Conservation (phyloP, 2,888 invertebrate genomes). For the Hypselothyrea guttata region DNA sequence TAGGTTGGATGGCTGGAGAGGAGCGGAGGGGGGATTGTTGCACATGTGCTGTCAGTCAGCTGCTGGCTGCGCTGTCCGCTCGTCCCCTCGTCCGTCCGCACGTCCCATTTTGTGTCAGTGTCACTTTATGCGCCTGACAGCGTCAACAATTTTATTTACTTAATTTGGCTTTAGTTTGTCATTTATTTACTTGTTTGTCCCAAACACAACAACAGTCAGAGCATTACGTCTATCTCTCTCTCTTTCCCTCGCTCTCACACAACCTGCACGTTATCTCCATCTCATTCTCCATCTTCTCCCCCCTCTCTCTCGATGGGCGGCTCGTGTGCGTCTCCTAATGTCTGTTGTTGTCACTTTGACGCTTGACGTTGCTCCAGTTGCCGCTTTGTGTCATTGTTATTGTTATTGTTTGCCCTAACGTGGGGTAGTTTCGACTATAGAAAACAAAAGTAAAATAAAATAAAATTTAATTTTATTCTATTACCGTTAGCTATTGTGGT, state of each 20-base stretch:
- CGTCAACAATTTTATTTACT: slow-evolving; percentile 77
- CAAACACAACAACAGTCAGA: slow-evolving; percentile 39
- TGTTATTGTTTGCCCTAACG: slow-evolving; percentile 21
- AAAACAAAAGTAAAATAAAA: too few relatives aligned
- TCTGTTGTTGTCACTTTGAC: slow-evolving; percentile 76
- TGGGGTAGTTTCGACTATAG: slow-evolving; percentile 24
- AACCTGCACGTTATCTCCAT: slow-evolving; percentile 24
- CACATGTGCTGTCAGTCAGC: slow-evolving; percentile 45
- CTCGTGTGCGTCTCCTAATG: slow-evolving; percentile 55
- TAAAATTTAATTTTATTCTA: too few relatives aligned
- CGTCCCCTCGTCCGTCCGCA: slow-evolving; percentile 22
- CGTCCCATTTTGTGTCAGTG: slow-evolving; percentile 57
- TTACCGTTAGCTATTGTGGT: too few relatives aligned
- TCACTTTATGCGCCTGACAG: slow-evolving; percentile 71
- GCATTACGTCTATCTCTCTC: background rate
- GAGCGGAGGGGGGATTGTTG: too few relatives aligned
- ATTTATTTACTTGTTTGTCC: slow-evolving; percentile 72
- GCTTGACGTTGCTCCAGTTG: slow-evolving; percentile 55
- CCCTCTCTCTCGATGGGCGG: too few relatives aligned
- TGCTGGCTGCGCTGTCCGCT: slow-evolving; percentile 27
- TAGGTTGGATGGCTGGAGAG: too few relatives aligned
- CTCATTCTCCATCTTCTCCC: too few relatives aligned
- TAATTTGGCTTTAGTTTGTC: slow-evolving; percentile 78
- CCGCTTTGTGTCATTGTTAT: slow-evolving; percentile 35
- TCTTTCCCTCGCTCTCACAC: background rate